A percentile compares a stretch with the other conserved stretches of the same genome.
Conservation (phyloP, 1,140 invertebrate species). For the Heliconius hewitsoni region DNA sequence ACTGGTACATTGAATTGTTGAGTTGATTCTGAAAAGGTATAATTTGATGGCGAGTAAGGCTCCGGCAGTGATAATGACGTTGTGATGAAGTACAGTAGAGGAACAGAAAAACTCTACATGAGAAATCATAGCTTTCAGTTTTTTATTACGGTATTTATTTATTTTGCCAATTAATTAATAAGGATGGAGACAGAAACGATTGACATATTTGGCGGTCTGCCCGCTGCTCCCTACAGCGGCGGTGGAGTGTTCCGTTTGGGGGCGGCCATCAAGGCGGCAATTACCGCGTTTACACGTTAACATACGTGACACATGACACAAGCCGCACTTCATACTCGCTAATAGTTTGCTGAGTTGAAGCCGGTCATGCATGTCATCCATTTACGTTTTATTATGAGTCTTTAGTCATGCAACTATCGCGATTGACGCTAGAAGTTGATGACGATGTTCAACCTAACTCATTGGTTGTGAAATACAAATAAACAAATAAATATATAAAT, state of each 20-base stretch:
- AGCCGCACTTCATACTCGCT: background rate
- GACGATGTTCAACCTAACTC: background rate
- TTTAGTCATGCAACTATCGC: background rate
- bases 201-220: constrained; percentile 7
- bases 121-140: background rate
- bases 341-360: background rate
- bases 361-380: background rate
- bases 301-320: constrained; percentile 15
- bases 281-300: constrained; percentile 30
- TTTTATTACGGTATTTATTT: background rate
- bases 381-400: background rate
- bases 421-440: background rate
- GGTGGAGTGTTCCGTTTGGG: too few relatives aligned
- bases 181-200: constrained; percentile 19
- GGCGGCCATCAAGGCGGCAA: constrained; percentile 12
- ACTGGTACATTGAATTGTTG: background rate
- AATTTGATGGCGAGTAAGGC: background rate
- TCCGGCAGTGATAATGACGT: too few relatives aligned
- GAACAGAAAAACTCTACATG: background rate
- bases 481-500: too few relatives aligned
- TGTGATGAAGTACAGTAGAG: too few relatives aligned
- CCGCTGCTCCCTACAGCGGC: background rate
- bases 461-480: background rate
- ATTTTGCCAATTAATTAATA: constrained; percentile 15
- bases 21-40: background rate